Percentiles rank a stretch among this genome's conserved stretches.
These are phyloP conservation scores for Ivindomyrus marchei DNA, from an alignment of 2,113 vertebrate species.

Conservation along the genomic window DNA sequence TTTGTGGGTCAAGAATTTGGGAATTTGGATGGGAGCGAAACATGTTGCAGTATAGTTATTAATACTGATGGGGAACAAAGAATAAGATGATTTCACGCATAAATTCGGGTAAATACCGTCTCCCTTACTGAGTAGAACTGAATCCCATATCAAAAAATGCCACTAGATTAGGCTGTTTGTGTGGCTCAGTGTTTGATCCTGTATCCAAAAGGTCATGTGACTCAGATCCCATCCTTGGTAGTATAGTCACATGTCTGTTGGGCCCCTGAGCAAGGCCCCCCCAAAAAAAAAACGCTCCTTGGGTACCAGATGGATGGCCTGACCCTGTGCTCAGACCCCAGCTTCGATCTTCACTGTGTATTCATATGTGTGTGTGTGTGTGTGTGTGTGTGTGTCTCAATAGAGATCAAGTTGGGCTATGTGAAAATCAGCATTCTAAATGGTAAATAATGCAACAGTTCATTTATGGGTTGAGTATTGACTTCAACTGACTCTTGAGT, in stretches of 20 bases:
- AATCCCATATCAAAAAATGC: constrained; percentile 50
- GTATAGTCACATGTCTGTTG: not conserved
- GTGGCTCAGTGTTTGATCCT: not conserved
- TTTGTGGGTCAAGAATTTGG: constrained; percentile 34
- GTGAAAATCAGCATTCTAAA: not conserved
- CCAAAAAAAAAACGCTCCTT: not conserved
- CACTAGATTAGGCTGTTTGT: constrained; percentile 31
- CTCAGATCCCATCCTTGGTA: not conserved
- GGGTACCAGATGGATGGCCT: not conserved
- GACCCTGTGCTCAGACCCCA: not conserved
- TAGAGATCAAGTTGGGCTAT: not conserved
- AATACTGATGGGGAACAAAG: constrained; percentile 32
- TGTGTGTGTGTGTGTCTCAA: not conserved
- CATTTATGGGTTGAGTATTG: not conserved
- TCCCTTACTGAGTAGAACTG: constrained; percentile 35
- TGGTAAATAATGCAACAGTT: not conserved
- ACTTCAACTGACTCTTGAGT: not conserved
- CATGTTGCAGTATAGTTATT: constrained; percentile 27
- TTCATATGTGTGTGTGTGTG: not conserved
- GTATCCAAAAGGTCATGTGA: not conserved
- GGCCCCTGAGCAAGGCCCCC: not conserved
- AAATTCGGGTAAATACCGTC: constrained; percentile 46
- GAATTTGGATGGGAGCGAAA: constrained; percentile 26
- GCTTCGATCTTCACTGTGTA: not conserved
- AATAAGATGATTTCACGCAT: constrained; percentile 49